Evolutionary conservation across 2,113 vertebrate genomes (phyloP).

Genomic region (Bungarus multicinctus): DNA sequence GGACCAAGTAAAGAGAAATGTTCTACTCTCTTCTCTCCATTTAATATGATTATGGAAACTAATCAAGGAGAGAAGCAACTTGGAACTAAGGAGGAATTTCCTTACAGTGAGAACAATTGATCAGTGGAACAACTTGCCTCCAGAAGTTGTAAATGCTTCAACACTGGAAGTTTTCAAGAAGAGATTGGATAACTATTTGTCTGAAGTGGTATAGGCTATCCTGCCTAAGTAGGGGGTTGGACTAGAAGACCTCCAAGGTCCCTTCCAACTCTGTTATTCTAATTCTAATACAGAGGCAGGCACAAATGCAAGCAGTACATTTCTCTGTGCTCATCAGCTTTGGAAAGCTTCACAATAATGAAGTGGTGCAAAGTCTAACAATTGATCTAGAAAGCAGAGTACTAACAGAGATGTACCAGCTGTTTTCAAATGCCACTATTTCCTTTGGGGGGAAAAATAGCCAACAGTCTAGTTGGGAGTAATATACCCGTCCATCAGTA

Average conservation of each 20-base stretch:
- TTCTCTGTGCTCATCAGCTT: background rate
- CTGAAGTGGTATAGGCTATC: too few relatives aligned
- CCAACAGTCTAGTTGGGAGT: slow-evolving; percentile 2
- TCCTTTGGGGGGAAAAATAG: background rate
- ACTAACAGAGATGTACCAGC: background rate
- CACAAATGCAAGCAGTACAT: background rate
- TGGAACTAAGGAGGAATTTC: too few relatives aligned
- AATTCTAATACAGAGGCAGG: background rate
- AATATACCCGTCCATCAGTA: background rate
- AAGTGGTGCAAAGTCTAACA: background rate
- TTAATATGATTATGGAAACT: background rate
- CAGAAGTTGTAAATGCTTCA: too few relatives aligned
- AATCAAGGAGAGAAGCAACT: too few relatives aligned
- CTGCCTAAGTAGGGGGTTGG: too few relatives aligned
- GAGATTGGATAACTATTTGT: too few relatives aligned
- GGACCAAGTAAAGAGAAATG: background rate
- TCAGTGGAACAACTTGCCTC: too few relatives aligned
- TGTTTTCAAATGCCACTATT: background rate
- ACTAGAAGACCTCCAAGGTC: too few relatives aligned
- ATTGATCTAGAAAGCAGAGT: background rate
- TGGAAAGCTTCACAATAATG: background rate
- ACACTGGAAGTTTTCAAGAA: too few relatives aligned
- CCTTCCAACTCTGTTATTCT: too few relatives aligned
- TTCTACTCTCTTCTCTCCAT: background rate
- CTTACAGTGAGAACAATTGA: too few relatives aligned